Conservation (phyloP, 2,888 invertebrate species). For the Dorcus parallelipipedus region DNA sequence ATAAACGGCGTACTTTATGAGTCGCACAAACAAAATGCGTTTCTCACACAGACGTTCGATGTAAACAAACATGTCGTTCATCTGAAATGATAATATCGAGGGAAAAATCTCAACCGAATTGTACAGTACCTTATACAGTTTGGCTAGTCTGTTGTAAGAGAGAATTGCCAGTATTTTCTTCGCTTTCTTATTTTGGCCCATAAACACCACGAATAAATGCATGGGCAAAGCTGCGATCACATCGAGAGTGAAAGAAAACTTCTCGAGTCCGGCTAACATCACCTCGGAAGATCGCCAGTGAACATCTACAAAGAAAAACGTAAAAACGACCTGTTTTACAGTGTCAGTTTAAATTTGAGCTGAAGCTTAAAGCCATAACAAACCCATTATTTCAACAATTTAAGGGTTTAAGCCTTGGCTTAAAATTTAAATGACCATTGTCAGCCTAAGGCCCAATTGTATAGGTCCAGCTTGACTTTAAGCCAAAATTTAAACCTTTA, state of each 20-base stretch:
- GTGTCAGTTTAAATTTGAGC: too few species aligned
- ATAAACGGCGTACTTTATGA: constrained; percentile 4
- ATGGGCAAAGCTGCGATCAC: constrained; percentile 7
- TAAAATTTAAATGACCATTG: too few species aligned
- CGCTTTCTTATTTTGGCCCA: background rate
- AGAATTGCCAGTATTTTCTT: background rate
- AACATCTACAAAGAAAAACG: background rate
- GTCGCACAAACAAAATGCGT: background rate
- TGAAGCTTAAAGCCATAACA: too few species aligned
- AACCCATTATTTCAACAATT: too few species aligned
- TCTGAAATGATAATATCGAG: background rate
- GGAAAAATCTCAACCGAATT: too few species aligned
- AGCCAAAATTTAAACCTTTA: too few species aligned
- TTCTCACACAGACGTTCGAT: constrained; percentile 5
- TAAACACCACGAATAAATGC: background rate
- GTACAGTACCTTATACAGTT: constrained; percentile 12
- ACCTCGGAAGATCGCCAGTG: constrained; percentile 5
- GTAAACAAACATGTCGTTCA: background rate
- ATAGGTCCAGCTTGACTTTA: too few species aligned
- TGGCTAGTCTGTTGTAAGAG: constrained; percentile 9
- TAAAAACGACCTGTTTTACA: too few species aligned
- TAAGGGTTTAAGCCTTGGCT: too few species aligned
- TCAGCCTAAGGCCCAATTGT: too few species aligned
- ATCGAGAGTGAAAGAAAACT: constrained; percentile 7
- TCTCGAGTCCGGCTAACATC: constrained; percentile 7